phyloP scores from a whole-genome alignment of 2,888 invertebrate genomes.

The Harmothoe impar region DNA sequence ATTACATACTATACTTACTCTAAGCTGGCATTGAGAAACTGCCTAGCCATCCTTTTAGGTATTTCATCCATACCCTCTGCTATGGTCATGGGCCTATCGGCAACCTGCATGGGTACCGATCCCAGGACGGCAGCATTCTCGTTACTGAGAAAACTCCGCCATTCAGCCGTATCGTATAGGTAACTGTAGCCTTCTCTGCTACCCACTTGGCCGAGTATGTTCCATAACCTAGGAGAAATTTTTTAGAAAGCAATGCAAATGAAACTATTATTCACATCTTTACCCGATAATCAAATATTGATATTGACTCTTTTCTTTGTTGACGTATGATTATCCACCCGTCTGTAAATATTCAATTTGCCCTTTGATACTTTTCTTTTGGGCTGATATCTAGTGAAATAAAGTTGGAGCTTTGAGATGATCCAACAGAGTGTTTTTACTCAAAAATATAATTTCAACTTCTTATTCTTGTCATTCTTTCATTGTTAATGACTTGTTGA shows the following conservation, averaged over 20 bases:
- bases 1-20: conserved; percentile 57
- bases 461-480: too few species aligned
- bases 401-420: too few species aligned
- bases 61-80: conserved; percentile 68
- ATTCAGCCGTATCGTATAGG: conserved; percentile 67
- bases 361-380: too few species aligned
- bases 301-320: too few species aligned
- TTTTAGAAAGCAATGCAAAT: not conserved
- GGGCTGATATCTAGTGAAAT: too few species aligned
- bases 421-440: too few species aligned
- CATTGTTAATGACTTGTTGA: too few species aligned
- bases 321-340: too few species aligned
- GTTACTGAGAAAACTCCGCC: conserved; percentile 66
- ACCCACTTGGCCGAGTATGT: conserved; percentile 62
- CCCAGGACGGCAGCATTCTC: conserved; percentile 68
- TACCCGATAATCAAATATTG: too few species aligned
- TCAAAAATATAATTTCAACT: too few species aligned
- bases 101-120: conserved; percentile 17
- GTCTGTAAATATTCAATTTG: too few species aligned
- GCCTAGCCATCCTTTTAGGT: conserved; percentile 54
- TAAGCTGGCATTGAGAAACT: conserved; percentile 66
- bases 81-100: conserved; percentile 47
- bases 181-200: conserved; percentile 67
- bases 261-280: not conserved
- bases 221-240: conserved; percentile 64